phyloP scores from a whole-genome alignment of 2,113 vertebrate genomes.

The Phainopepla nitens region DNA sequence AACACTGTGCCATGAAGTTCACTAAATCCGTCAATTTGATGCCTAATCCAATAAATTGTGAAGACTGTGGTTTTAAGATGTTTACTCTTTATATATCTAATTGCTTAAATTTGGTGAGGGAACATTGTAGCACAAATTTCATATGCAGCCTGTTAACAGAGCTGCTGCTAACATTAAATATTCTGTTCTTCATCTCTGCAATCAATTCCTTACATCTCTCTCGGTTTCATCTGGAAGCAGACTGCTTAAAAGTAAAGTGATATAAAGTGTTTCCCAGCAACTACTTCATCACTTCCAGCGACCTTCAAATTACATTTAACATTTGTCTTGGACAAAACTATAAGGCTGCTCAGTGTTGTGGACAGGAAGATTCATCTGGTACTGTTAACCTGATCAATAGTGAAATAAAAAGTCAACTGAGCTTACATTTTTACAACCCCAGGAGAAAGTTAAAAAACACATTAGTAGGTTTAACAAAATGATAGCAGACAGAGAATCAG shows the following conservation, averaged over 20 bases:
- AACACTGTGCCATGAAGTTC: neutral
- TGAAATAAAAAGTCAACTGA: conserved; percentile 57
- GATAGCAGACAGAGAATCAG: conserved; percentile 5
- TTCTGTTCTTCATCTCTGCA: conserved; percentile 12
- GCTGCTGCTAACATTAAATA: neutral
- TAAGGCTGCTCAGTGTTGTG: neutral
- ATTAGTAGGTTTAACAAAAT: conserved; percentile 41
- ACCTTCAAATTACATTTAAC: conserved; percentile 62
- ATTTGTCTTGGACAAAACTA: conserved; percentile 52
- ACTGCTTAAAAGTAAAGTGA: conserved; percentile 41
- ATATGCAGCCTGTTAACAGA: neutral
- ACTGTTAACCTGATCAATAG: conserved; percentile 48
- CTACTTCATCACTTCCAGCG: conserved; percentile 29
- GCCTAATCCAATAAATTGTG: neutral
- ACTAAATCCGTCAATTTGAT: neutral
- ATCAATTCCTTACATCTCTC: conserved; percentile 44
- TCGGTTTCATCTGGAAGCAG: neutral
- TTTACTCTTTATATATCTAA: neutral
- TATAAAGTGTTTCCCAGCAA: conserved; percentile 60
- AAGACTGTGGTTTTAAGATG: neutral
- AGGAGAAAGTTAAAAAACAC: conserved; percentile 35
- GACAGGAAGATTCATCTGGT: conserved; percentile 46
- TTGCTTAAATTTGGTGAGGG: neutral
- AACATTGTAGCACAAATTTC: neutral
- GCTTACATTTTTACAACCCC: conserved; percentile 26